Evolutionary conservation across 2,888 invertebrate species (phyloP).

Genomic region (Agrochola litura): DNA sequence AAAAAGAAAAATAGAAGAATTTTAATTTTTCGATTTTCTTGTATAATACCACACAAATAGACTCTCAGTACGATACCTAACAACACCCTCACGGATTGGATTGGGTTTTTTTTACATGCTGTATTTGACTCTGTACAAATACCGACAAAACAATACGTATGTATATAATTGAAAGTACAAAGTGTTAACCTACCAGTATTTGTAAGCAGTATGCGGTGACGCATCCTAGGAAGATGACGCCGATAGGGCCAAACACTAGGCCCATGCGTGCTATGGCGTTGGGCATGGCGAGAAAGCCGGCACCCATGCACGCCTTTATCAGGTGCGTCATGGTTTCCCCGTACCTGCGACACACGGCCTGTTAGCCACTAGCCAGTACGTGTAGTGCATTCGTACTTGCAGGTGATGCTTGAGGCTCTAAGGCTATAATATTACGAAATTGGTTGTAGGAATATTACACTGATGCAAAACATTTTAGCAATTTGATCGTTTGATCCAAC

Average conservation of each 20-base stretch:
- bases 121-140: not conserved
- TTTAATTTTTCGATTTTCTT: too few species aligned
- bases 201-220: slow-evolving; percentile 94
- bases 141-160: not conserved
- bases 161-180: not conserved
- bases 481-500: too few species aligned
- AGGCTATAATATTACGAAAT: not conserved
- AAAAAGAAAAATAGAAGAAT: too few species aligned
- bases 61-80: too few species aligned
- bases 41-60: too few species aligned
- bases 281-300: slow-evolving; percentile 98
- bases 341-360: slow-evolving; percentile 90
- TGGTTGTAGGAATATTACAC: not conserved
- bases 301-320: slow-evolving; percentile 97
- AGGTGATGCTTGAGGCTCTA: not conserved
- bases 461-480: not conserved
- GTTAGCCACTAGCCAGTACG: not conserved
- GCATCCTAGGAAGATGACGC: slow-evolving; percentile 91
- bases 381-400: not conserved
- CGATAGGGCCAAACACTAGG: slow-evolving; percentile 91
- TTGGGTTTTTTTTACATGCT: too few species aligned
- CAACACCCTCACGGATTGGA: too few species aligned
- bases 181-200: slow-evolving; percentile 89
- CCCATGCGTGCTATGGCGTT: slow-evolving; percentile 89
- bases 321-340: slow-evolving; percentile 96